Evolutionary conservation across 2,888 invertebrate species (phyloP), one percentile per base, ranked within the genome.

Genomic region (Dryobota labecula): DNA sequence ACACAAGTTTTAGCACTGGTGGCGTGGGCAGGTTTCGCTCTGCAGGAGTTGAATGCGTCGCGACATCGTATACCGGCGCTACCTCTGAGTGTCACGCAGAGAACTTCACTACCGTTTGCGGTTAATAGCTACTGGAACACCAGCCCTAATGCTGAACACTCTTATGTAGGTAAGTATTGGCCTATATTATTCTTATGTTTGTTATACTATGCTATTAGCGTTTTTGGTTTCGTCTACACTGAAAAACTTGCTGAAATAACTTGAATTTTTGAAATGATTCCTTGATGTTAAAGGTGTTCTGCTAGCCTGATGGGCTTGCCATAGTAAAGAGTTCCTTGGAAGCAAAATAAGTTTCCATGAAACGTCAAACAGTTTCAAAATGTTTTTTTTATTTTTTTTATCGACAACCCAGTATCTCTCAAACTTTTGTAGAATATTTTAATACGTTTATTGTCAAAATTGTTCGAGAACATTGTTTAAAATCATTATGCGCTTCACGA

Each of bases 121-220:
- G 91, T 87, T 1, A 92, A 92, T 54, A 92, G 91, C 65, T 96
- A 96, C 76, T 95, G 96, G 95, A 91, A 87, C 20, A 91, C 90
- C 9, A 95, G 95, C 47, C 92, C 94, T 58, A 95, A 95, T 82
- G 90, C 92, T 45, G 92, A 92, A 75, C 95, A 95, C 87, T 94
- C 94, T 30, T 89, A 91, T 84, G 88, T 94, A 36, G 95, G 95
- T 95, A 58, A 80, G 92, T 89, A 49, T 69, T 51, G n/a, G n/a
- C n/a, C n/a, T n/a, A n/a, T n/a, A n/a, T 47, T 30, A 15, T 60
- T 60, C 7, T 24, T 13, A n/a, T 36, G 11, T 41, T n/a, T n/a
- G n/a, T n/a, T n/a, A n/a, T n/a, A n/a, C n/a, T n/a, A 9, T 38
- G 24, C 41, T 20, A 13, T 27, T 60, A 20, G 13, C 2, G 27